phyloP scores from a whole-genome alignment of 2,113 vertebrate species.

The Istiophorus platypterus region DNA sequence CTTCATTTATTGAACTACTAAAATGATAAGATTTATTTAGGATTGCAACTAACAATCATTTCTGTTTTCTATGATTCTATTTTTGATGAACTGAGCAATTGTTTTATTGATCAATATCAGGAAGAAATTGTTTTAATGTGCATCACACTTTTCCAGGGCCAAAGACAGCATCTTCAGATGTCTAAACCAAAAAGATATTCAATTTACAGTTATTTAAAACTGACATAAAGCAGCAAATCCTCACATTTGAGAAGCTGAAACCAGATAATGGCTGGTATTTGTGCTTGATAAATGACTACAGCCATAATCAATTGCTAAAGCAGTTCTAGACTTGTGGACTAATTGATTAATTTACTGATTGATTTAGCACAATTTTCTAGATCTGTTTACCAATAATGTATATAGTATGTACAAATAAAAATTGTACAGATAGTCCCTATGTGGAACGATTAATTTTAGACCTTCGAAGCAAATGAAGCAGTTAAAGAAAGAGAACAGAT shows the following conservation, averaged over 20 bases:
- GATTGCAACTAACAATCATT: neutral
- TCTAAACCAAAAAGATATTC: neutral
- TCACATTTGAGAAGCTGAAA: neutral
- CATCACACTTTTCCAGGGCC: neutral
- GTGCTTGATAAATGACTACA: neutral
- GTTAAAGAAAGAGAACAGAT: neutral
- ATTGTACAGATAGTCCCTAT: neutral
- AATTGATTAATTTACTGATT: neutral
- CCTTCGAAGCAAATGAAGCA: neutral
- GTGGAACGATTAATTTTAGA: neutral
- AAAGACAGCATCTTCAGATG: neutral
- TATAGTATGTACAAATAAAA: neutral
- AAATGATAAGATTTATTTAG: neutral
- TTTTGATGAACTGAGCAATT: neutral
- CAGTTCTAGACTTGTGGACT: neutral
- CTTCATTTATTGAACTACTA: neutral
- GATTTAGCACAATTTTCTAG: neutral
- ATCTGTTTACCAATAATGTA: neutral
- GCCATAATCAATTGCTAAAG: neutral
- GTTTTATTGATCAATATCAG: neutral
- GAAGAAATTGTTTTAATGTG: no score
- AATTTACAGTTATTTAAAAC: neutral
- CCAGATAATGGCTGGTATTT: neutral
- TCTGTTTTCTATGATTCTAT: neutral
- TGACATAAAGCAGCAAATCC: neutral